Percentiles rank a stretch among this genome's conserved stretches.
Conservation (phyloP, 2,113 vertebrate genomes). For the Psettodes erumei region DNA sequence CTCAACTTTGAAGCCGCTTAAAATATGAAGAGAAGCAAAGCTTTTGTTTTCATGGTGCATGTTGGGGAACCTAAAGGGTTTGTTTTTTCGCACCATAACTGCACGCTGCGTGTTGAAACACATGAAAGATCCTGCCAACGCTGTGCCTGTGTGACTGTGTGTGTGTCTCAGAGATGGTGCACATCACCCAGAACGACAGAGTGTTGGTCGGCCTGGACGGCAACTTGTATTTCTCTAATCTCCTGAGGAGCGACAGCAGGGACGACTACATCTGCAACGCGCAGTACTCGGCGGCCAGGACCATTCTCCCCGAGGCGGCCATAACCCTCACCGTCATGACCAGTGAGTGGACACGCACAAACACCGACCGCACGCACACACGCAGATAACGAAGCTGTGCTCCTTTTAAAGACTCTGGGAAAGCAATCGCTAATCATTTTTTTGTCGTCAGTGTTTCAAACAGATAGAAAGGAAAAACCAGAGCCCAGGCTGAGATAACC, state of each 20-base stretch:
- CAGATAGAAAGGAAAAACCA: too few species aligned
- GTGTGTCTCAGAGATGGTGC: conserved; percentile 75
- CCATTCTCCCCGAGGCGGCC: conserved; percentile 86
- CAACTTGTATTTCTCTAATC: conserved; percentile 90
- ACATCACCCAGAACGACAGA: conserved; percentile 85
- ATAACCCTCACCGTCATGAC: conserved; percentile 83
- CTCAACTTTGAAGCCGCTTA: background rate
- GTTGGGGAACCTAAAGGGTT: background rate
- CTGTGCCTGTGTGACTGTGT: too few species aligned
- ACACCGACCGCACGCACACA: background rate
- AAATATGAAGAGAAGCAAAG: background rate
- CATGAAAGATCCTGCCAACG: background rate
- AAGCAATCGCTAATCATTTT: too few species aligned
- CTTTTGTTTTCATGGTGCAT: background rate
- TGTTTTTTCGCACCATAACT: background rate
- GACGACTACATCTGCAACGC: conserved; percentile 90
- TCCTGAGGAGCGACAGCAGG: conserved; percentile 80
- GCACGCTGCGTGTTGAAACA: too few species aligned
- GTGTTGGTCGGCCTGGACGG: conserved; percentile 87
- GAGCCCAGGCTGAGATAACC: too few species aligned
- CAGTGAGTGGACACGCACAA: conserved; percentile 78
- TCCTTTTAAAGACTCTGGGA: too few species aligned
- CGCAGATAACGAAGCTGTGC: too few species aligned
- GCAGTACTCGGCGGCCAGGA: conserved; percentile 84
- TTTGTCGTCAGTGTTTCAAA: too few species aligned